Conservation (phyloP, 2,888 invertebrate species). For the Caenorhabditis zanzibari region DNA sequence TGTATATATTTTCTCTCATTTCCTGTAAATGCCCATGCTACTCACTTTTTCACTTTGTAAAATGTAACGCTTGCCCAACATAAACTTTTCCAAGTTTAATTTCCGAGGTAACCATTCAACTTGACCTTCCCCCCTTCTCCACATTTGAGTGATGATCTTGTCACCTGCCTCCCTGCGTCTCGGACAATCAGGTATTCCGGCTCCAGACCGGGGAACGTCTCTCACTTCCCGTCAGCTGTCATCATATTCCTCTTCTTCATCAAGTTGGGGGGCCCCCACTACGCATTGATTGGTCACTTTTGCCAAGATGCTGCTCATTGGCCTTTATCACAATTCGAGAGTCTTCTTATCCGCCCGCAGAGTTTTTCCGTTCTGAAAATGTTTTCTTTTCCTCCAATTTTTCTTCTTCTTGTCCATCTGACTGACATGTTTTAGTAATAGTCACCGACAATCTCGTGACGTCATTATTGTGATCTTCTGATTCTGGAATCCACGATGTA, state of each 20-base stretch:
- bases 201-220: conserved; percentile 57
- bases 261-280: conserved; percentile 39
- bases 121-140: conserved; percentile 14
- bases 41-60: not conserved
- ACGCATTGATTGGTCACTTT: conserved; percentile 65
- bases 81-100: not conserved
- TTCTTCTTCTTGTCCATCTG: not conserved
- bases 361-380: not conserved
- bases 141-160: conserved; percentile 31
- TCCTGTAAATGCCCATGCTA: not conserved
- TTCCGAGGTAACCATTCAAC: not conserved
- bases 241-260: conserved; percentile 50
- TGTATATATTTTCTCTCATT: not conserved
- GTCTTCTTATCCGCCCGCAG: conserved; percentile 14
- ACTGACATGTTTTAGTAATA: conserved; percentile 17
- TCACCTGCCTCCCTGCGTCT: conserved; percentile 24
- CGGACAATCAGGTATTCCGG: conserved; percentile 22
- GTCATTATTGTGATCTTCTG: conserved; percentile 43
- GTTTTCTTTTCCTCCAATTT: too few species aligned
- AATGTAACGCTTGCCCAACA: not conserved
- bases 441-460: conserved; percentile 23
- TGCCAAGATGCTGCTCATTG: conserved; percentile 36
- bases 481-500: conserved; percentile 14
- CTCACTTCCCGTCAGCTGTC: conserved; percentile 48
- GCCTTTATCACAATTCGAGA: conserved; percentile 27